Conservation (phyloP, 2,888 invertebrate genomes). For the Thymelicus acteon region DNA sequence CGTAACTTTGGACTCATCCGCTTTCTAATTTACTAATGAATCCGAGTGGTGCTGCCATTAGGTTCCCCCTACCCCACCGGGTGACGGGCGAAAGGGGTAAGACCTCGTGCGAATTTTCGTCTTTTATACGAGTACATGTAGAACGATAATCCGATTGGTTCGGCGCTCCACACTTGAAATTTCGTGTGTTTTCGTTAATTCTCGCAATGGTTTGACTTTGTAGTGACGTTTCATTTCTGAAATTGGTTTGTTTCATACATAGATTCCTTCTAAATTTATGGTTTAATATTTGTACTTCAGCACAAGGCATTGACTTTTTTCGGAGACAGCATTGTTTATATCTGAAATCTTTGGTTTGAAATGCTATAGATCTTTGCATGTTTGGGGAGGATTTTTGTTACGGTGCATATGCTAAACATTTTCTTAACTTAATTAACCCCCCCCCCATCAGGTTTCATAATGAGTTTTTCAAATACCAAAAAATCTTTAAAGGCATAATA, state of each 20-base stretch:
- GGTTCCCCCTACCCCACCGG: slow-evolving; percentile 53
- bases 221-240: slow-evolving; percentile 57
- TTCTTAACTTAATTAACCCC: background rate
- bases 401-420: background rate
- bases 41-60: slow-evolving; percentile 83
- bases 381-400: no score
- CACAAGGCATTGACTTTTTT: no score
- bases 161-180: slow-evolving; percentile 80
- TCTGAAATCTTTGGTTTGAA: no score
- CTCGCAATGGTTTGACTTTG: slow-evolving; percentile 59
- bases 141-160: slow-evolving; percentile 83
- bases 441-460: background rate
- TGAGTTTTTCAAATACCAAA: background rate
- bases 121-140: slow-evolving; percentile 77
- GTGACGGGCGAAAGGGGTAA: slow-evolving; percentile 72
- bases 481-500: background rate
- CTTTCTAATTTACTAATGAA: slow-evolving; percentile 86
- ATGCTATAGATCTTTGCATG: no score
- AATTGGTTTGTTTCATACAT: slow-evolving; percentile 52
- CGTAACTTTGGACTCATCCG: slow-evolving; percentile 85
- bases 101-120: slow-evolving; percentile 79
- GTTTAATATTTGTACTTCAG: slow-evolving; percentile 45
- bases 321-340: background rate
- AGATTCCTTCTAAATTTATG: no score
- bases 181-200: slow-evolving; percentile 74